These are phyloP conservation scores for Todiramphus saurophagus DNA, from an alignment of 2,113 vertebrate species.

Conservation along the genomic window DNA sequence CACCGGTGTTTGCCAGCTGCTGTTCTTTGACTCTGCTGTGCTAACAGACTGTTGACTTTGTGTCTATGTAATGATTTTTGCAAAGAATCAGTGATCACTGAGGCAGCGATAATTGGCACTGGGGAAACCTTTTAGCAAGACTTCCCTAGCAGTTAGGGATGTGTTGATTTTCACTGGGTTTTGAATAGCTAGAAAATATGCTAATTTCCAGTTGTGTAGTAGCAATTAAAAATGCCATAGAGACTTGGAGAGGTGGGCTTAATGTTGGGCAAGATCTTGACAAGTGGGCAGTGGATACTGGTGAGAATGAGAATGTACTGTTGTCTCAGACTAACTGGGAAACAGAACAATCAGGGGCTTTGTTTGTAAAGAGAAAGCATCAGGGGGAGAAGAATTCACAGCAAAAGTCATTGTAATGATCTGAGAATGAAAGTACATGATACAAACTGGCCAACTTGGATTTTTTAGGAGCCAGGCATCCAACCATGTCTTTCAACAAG, in stretches of 20 bases:
- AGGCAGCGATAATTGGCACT: slow-evolving; percentile 28
- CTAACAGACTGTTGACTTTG: not conserved
- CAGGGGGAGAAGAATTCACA: not conserved
- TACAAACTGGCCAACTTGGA: not conserved
- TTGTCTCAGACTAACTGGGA: not conserved
- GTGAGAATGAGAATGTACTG: not conserved
- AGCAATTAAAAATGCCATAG: not conserved
- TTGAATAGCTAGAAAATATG: not conserved
- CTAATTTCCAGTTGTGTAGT: not conserved
- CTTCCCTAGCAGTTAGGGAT: not conserved
- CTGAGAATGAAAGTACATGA: not conserved
- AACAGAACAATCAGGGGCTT: not conserved
- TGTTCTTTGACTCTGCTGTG: not conserved
- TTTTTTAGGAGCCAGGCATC: not conserved
- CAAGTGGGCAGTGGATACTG: not conserved
- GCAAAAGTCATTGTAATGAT: not conserved
- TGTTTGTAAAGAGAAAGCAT: not conserved
- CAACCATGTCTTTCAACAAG: not conserved
- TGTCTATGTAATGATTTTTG: not conserved
- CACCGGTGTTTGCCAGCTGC: not conserved
- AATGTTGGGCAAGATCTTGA: not conserved
- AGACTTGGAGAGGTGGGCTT: not conserved
- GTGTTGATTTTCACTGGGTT: not conserved
- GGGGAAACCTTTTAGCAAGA: not conserved
- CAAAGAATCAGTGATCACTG: slow-evolving; percentile 2